Evolutionary conservation across 2,113 vertebrate genomes (phyloP), one percentile per base, ranked within the genome.

Genomic region (Corythaeola cristata): DNA sequence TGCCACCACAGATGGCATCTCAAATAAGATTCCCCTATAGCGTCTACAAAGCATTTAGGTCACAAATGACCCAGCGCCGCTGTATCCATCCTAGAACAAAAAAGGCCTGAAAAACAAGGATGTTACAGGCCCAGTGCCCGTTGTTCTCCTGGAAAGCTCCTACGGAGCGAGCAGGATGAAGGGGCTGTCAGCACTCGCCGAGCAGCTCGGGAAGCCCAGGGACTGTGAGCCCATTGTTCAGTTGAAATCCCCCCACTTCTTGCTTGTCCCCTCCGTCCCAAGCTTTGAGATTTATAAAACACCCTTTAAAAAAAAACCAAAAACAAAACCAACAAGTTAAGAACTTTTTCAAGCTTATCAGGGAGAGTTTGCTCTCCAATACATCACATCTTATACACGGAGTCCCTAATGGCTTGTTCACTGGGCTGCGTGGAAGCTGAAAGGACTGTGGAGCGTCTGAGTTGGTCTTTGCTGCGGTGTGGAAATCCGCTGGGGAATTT

Each of bases 401-500:
- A 64, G 73, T 91, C 88, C 92, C 85, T 92, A 88, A 93, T 90
- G 89, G n/a, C 72, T 94, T 24, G 33, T 53, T 93, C 71, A 17
- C 11, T 52, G 89, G 69, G 62, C 23, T 30, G 67, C 33, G 17
- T 75, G 89, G n/a, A 62, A 76, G 66, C 81, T 27, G 62, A 18
- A 49, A 55, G 91, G 41, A 21, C 85, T 49, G 64, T 56, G 55
- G 56, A n/a, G 88, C 90, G 71, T 94, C 93, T 75, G 78, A 82
- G 93, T 89, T n/a, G 3, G 2, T 8, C 80, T 64, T 79, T 0
- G 5, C 62, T 59, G 67, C 22, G 69, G 33, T 60, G 50, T 73
- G 90, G 92, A 94, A 96, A 96, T 66, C 35, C 83, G 89, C 95
- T 80, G 49, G 83, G 92, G 90, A 92, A 62, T 93, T 88, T 95